Conservation (phyloP, 2,113 vertebrate genomes). For the Aegithalos caudatus region DNA sequence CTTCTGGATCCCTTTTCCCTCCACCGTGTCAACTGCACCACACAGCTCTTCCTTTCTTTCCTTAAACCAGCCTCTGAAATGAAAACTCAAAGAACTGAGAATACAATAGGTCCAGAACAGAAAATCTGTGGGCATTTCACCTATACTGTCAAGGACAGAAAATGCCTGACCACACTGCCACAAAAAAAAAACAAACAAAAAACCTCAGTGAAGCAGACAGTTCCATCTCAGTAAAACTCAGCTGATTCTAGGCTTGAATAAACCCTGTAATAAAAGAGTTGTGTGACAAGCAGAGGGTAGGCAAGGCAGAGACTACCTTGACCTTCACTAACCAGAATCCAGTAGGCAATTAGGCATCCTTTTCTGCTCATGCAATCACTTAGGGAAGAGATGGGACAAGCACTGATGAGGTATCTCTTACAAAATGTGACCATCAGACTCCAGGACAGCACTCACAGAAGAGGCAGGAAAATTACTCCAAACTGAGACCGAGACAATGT, state of each 20-base stretch:
- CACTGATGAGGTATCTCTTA: not conserved
- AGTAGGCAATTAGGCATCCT: slow-evolving; percentile 24
- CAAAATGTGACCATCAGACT: not conserved
- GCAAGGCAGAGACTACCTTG: not conserved
- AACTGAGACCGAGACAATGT: not conserved
- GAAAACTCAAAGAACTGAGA: not conserved
- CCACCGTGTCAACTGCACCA: not conserved
- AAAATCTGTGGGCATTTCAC: not conserved
- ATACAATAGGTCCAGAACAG: not conserved
- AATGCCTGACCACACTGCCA: not conserved
- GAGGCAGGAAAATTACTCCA: not conserved
- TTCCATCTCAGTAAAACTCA: not conserved
- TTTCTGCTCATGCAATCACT: not conserved
- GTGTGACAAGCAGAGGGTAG: not conserved
- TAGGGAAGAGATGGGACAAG: not conserved
- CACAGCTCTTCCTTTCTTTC: not conserved
- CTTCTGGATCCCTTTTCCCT: not conserved
- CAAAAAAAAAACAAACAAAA: not conserved
- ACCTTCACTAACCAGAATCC: slow-evolving; percentile 47
- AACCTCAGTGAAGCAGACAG: slow-evolving; percentile 7
- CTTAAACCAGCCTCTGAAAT: not conserved
- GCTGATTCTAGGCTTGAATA: slow-evolving; percentile 17
- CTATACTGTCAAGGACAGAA: not conserved
- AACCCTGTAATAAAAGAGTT: slow-evolving; percentile 14
- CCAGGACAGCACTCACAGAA: not conserved